These are phyloP conservation scores for Macropis europaea DNA, from an alignment of 2,888 invertebrate species.

Conservation along the genomic window DNA sequence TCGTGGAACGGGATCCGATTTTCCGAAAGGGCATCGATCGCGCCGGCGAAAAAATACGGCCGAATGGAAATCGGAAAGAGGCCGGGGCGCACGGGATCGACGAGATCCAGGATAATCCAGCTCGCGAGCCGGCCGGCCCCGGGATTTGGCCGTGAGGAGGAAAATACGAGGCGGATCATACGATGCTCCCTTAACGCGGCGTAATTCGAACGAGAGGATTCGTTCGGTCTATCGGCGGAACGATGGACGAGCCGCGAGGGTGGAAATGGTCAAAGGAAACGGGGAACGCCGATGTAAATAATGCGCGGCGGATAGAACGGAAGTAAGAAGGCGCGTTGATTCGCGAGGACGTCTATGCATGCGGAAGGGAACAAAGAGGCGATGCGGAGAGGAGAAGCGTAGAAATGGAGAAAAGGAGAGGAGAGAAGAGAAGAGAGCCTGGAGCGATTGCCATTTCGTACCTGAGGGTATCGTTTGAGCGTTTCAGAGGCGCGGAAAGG, in stretches of 20 bases:
- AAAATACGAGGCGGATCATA: slow-evolving; percentile 22
- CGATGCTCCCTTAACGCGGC: slow-evolving; percentile 14
- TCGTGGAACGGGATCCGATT: not conserved
- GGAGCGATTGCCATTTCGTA: slow-evolving; percentile 51
- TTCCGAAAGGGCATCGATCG: slow-evolving; percentile 25
- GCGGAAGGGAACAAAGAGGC: slow-evolving; percentile 10
- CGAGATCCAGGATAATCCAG: slow-evolving; percentile 32
- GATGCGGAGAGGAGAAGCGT: not conserved
- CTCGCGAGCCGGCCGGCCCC: slow-evolving; percentile 7
- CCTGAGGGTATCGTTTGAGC: slow-evolving; percentile 45
- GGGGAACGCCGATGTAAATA: slow-evolving; percentile 9
- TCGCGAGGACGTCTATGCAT: too few species aligned
- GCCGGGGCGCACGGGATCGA: too few species aligned
- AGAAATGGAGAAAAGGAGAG: not conserved
- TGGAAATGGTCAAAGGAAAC: slow-evolving; percentile 20
- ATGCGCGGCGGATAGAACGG: not conserved
- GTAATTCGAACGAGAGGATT: slow-evolving; percentile 22
- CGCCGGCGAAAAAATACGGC: not conserved
- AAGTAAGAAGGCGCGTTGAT: slow-evolving; percentile 43
- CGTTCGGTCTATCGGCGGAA: slow-evolving; percentile 26
- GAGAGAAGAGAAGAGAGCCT: slow-evolving; percentile 6
- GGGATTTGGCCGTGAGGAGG: slow-evolving; percentile 21
- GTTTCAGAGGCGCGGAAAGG: slow-evolving; percentile 40
- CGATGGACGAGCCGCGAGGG: too few species aligned
- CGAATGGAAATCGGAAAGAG: not conserved